Conservation (phyloP, 2,797 vertebrate genomes). For the Galago senegalensis region DNA sequence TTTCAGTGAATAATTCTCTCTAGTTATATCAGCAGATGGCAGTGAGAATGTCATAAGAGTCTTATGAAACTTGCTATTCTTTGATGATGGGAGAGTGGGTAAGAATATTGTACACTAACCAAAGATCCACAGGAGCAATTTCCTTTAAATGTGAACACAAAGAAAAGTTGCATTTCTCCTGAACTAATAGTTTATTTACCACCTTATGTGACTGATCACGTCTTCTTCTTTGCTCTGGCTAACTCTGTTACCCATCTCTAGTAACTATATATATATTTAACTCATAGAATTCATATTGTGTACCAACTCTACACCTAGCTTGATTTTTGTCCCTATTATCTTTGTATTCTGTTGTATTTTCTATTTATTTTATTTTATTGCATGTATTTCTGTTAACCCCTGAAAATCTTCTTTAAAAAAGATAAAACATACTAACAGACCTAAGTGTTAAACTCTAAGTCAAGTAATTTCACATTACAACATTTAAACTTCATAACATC, state of each 20-base stretch:
- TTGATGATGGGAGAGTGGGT: background rate
- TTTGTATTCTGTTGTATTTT: background rate
- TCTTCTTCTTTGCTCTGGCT: background rate
- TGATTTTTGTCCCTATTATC: background rate
- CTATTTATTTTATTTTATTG: background rate
- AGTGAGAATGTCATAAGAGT: background rate
- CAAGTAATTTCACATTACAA: background rate
- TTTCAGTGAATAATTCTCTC: background rate
- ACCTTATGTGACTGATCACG: background rate
- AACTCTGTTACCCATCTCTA: background rate
- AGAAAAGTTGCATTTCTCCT: background rate
- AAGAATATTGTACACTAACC: background rate
- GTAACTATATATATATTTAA: background rate
- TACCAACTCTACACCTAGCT: background rate
- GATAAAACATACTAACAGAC: background rate
- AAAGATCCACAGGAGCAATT: background rate
- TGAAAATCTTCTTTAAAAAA: constrained; percentile 11
- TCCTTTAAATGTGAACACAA: background rate
- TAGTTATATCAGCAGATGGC: background rate
- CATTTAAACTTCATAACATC: background rate
- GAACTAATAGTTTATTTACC: background rate
- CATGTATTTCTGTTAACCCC: background rate
- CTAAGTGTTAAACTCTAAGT: background rate
- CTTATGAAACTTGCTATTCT: constrained; percentile 15
- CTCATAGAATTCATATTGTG: background rate